phyloP scores from a whole-genome alignment of 2,888 invertebrate genomes.

The Drosophila barbarae region DNA sequence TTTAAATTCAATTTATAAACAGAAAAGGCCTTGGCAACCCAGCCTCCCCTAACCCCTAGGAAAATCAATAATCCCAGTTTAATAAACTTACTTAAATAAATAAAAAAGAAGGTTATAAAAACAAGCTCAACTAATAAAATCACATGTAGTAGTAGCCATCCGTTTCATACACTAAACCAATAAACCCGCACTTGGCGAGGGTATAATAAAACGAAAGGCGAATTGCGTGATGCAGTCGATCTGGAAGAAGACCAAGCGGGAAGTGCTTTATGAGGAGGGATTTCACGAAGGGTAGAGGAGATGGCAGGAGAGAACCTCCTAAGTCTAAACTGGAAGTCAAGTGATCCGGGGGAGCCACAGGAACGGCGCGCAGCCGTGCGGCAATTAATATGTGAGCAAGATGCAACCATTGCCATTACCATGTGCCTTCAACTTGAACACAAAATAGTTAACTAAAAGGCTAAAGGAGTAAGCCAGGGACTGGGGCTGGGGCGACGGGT shows the following conservation, averaged over 20 bases:
- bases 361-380: slow-evolving; percentile 74
- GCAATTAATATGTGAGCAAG: slow-evolving; percentile 75
- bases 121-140: background rate
- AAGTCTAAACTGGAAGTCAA: slow-evolving; percentile 35
- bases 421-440: slow-evolving; percentile 75
- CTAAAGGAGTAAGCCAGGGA: slow-evolving; percentile 18
- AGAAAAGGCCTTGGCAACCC: no score
- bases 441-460: slow-evolving; percentile 77
- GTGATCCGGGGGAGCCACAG: slow-evolving; percentile 52
- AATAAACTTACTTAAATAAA: background rate
- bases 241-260: slow-evolving; percentile 22
- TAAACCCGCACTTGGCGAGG: slow-evolving; percentile 16
- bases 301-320: slow-evolving; percentile 3
- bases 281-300: background rate
- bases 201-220: slow-evolving; percentile 36
- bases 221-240: slow-evolving; percentile 53
- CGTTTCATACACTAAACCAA: background rate
- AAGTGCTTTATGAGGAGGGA: slow-evolving; percentile 24
- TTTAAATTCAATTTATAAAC: background rate
- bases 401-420: slow-evolving; percentile 75
- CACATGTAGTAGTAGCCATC: background rate
- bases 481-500: background rate
- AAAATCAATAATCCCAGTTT: slow-evolving; percentile 1
- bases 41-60: background rate
- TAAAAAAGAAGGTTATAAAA: background rate